Percentiles rank a stretch among this genome's conserved stretches.
Conservation (phyloP, 2,888 invertebrate genomes). For the Lasius platythorax region DNA sequence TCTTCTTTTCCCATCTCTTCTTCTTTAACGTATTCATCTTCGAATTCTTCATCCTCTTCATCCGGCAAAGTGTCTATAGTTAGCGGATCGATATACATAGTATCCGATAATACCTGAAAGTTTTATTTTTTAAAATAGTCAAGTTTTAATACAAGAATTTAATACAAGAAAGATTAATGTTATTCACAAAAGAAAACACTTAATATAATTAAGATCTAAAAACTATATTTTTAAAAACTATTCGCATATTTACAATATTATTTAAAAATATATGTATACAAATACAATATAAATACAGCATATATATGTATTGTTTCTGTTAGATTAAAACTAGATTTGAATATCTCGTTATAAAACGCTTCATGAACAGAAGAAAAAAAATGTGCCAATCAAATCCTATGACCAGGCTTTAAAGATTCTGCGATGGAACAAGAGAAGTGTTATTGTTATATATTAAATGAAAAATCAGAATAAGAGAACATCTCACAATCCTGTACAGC, state of each 20-base stretch:
- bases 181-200: neutral
- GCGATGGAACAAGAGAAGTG: neutral
- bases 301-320: neutral
- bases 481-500: neutral
- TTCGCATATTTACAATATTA: neutral
- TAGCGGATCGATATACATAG: slow-evolving; percentile 61
- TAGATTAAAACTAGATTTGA: neutral
- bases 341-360: slow-evolving; percentile 3
- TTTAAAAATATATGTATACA: neutral
- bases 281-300: too few relatives aligned
- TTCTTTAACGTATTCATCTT: slow-evolving; percentile 57
- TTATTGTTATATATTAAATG: neutral
- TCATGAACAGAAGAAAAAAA: neutral
- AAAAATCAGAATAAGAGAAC: neutral
- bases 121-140: slow-evolving; percentile 10
- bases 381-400: neutral
- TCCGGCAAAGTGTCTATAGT: slow-evolving; percentile 45
- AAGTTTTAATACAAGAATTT: neutral
- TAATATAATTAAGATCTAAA: neutral
- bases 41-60: slow-evolving; percentile 46
- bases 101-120: slow-evolving; percentile 64
- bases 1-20: slow-evolving; percentile 63
- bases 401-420: neutral
- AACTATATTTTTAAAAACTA: neutral
- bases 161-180: neutral